Base-by-base conservation (phyloP, 2,113 vertebrate species). In the Neogale vison region DNA sequence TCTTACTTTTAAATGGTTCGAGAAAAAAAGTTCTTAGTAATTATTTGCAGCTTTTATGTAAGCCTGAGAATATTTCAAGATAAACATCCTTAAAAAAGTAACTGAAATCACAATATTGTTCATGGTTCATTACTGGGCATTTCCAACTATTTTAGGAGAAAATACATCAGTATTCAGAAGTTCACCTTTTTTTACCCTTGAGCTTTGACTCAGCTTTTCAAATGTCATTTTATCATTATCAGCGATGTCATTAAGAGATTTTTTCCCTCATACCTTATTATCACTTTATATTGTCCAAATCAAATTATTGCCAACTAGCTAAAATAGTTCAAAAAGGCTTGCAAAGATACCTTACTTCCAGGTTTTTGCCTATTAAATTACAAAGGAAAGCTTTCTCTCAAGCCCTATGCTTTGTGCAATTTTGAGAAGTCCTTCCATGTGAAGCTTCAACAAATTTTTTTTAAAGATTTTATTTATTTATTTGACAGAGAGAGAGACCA, bases 341-440 rank as follows among this genome's bases (percentile, higher is more conserved):
- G 20, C 2, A 45, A 87, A 94, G 42, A 82, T 31, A 86, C 63
- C 79, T 94, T 39, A 81, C 21, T 76, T 57, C 47, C 29, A 65
- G 31, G 26, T 29, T 94, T 96, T 95, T 87, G 55, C 65, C 50
- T 87, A 45, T 81, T 96, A 91, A 77, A 76, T 92, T 69, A 90
- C 8, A 77, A 90, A 90, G 52, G 34, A 72, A 84, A 88, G 36
- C 34, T 92, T 86, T 61, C 72, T 89, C 24, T 42, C 52, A 94
- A 83, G 74, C 3, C 17, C 36, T 65, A 63, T 0, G 12, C 57
- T 77, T 94, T 23, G 45, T 52, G 42, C 77, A 90, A 79, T 95
- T 96, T 90, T 96, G 89, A 94, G 57, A 92, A 87, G 52, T 93
- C 74, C 45, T 94, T 87, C 18, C 26, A 57, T 50, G n/a, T 65